Evolutionary conservation across 2,888 invertebrate genomes (phyloP), one percentile per base, ranked within the genome.

Genomic region (Physocephala rufipes): DNA sequence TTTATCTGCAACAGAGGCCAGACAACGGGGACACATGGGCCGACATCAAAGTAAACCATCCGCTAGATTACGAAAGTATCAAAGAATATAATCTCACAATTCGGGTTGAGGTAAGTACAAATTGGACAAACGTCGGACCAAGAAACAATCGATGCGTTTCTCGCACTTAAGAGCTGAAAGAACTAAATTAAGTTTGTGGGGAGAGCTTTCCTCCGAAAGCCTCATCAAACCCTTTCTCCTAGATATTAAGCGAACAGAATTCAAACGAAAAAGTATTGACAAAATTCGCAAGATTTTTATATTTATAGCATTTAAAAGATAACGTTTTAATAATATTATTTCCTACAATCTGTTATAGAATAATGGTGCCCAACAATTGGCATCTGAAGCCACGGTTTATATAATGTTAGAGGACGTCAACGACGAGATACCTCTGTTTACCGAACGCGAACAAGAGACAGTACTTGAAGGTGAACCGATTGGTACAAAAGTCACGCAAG

Each of bases 21-120:
- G 95, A 96, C 83, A 94, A 95, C 85, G 95, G 95, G 75, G 93
- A 93, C 84, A 96, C 96, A 78, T 96, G 96, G 95, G 96, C 96
- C 9, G 96, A 96, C 85, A 95, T 96, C 86, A 95, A 96, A 89
- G 96, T 97, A 80, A 96, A 97, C 88, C 96, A 96, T 89, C 96
- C 95, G 30, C 87, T 97, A 82, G 97, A 97, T 88, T 97, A 94
- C 84, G 96, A 97, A 86, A 94, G 93, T 80, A 96, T 96, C 86
- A 95, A 95, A 88, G 96, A 96, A 85, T 97, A 96, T 87, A 97
- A 97, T 89, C 88, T 97, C 80, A 97, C 97, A 13, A 95, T 97
- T 87, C 92, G 96, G 85, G 97, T 96, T 67, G 96, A 97, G 94
- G 96, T 96, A 87, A 89, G 90, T 83, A 15, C 51, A 9, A 36